These are phyloP conservation scores for Rotaria macrura DNA, from an alignment of 2,888 invertebrate species.

Conservation along the genomic window DNA sequence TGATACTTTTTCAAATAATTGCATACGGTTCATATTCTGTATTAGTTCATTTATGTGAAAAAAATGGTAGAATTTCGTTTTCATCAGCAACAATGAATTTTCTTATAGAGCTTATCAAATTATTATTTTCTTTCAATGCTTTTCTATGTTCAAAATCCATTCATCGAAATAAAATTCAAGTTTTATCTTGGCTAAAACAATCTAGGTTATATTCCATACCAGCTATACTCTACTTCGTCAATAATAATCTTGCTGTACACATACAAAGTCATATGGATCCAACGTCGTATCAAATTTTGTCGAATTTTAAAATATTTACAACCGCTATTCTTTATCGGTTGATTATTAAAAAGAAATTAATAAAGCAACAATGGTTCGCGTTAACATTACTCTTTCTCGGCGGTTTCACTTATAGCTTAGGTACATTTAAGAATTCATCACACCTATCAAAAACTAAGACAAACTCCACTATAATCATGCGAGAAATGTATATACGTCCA, in stretches of 20 bases:
- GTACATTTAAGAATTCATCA: not conserved
- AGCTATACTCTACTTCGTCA: slow-evolving; percentile 46
- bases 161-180: not conserved
- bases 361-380: slow-evolving; percentile 25
- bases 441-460: not conserved
- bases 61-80: slow-evolving; percentile 27
- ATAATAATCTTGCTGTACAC: slow-evolving; percentile 47
- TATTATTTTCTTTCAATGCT: slow-evolving; percentile 7
- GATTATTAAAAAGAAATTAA: slow-evolving; percentile 44
- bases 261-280: slow-evolving; percentile 50
- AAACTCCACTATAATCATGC: not conserved
- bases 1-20: slow-evolving; percentile 22
- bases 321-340: slow-evolving; percentile 47
- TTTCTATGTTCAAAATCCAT: not conserved
- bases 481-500: slow-evolving; percentile 40
- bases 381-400: slow-evolving; percentile 22
- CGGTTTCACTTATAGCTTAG: slow-evolving; percentile 21
- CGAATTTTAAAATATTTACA: slow-evolving; percentile 47
- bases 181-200: not conserved
- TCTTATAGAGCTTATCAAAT: slow-evolving; percentile 21
- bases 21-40: slow-evolving; percentile 31
- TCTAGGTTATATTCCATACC: slow-evolving; percentile 38
- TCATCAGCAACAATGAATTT: slow-evolving; percentile 29
- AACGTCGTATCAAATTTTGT: slow-evolving; percentile 49
- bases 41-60: slow-evolving; percentile 26